Evolutionary conservation across 2,888 invertebrate genomes (phyloP), one percentile per base, ranked within the genome.

Genomic region (Tortrix viridana): DNA sequence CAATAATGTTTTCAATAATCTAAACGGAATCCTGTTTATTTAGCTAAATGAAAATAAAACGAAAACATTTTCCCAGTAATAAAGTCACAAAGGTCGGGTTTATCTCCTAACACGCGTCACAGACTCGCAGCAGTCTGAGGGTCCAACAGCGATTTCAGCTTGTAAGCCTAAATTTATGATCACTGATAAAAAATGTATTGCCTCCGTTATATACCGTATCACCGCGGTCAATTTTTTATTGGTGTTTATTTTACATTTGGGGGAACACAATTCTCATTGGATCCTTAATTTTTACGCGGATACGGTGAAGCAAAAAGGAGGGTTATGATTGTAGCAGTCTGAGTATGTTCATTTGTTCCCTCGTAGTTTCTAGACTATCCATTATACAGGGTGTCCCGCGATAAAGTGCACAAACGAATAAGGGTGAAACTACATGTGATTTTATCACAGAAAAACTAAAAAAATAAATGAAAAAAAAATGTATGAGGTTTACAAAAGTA

Each of bases 161-260:
- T 84, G 85, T 88, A 87, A 89, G 80, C 82, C 75, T 69, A 76
- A 88, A 91, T 89, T 90, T 91, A 90, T 89, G 85, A 77, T 81
- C 77, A 64, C 79, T 82, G 89, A 89, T 90, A 92, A 89, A 88
- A 88, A 83, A 81, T 85, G 80, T 86, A 88, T 84, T 74, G 78
- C 79, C 71, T 72, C 72, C 72, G 71, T 76, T 75, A 74, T 82
- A 80, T 85, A 86, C 84, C 74, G 78, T 62, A 49, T 71, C 69
- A 70, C 67, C 71, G 72, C 73, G 73, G 65, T 64, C 67, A 67
- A 12, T 58, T 58, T 71, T 74, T 71, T 74, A 59, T 71, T 65
- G 64, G 64, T 62, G 66, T 71, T 73, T 75, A 74, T 73, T 74
- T 69, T 68, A 69, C 62, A 62, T 56, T 41, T 37, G 1, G 20